Base-by-base conservation (phyloP, 2,888 invertebrate genomes). In the Drosophila meridiana region DNA sequence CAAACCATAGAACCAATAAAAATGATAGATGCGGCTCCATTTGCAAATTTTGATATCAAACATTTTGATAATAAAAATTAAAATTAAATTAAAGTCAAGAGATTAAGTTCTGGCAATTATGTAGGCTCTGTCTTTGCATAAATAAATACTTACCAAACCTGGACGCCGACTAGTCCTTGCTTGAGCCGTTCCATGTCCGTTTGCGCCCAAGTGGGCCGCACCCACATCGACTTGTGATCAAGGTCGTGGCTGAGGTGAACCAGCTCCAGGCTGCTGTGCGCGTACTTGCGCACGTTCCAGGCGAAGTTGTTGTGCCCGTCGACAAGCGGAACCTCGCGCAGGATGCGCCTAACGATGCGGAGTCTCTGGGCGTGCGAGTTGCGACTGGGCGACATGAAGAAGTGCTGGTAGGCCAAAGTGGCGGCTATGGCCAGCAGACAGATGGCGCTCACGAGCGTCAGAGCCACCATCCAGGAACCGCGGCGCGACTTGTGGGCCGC, bases 271-370 rank as follows among this genome's bases (percentile, higher is more conserved):
- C 96, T 96, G 92, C 97, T 98, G 93, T 97, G 97, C 61, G 97
- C 95, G 93, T 97, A 97, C 93, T 97, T 97, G 74, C 97, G 94
- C 76, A 98, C 95, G 93, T 98, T 97, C 97, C 97, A 97, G 40
- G 97, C 97, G 89, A 97, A 94, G 92, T 98, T 97, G 93, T 98
- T 96, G 94, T 97, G 97, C 76, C 97, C 97, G 92, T 97, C 93
- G 71, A 93, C 92, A 47, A 93, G 84, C 3, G 93, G 93, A 55
- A 93, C 92, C 57, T 93, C 93, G 43, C 92, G 90, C 77, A 93
- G 82, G 58, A 93, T 92, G 68, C 92, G 91, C 42, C 89, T 80
- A 47, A 93, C 93, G 77, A 93, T 93, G 90, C 91, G 91, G 88
- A 93, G 91, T 90, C 93, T 89, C 91, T 93, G 92, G 68, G 93